Percentiles rank a stretch among this genome's conserved stretches.
These are phyloP conservation scores for Tychaedon coryphoeus DNA, from an alignment of 2,113 vertebrate species.

Conservation along the genomic window DNA sequence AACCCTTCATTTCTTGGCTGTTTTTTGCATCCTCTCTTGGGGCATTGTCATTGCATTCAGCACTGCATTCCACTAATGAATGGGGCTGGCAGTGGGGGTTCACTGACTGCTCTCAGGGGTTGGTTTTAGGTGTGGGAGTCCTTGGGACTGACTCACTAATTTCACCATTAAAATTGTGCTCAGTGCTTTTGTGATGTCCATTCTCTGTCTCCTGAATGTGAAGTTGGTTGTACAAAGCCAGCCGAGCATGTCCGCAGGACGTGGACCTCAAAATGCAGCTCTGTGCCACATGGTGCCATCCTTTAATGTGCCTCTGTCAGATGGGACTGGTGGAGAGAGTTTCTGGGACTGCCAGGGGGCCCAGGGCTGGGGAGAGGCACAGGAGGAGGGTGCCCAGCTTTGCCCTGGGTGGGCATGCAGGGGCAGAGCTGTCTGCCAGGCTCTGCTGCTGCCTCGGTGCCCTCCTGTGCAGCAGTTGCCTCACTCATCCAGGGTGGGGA, in stretches of 20 bases:
- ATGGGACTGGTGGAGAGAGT: neutral
- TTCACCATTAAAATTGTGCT: neutral
- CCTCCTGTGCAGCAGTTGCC: neutral
- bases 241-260: neutral
- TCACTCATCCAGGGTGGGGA: neutral
- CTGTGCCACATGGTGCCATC: neutral
- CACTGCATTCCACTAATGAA: neutral
- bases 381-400: accelerated
- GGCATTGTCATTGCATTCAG: neutral
- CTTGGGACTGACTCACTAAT: neutral
- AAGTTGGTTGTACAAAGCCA: neutral
- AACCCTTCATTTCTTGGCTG: neutral
- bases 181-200: neutral
- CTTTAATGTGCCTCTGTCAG: neutral
- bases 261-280: neutral
- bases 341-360: neutral
- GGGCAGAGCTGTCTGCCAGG: neutral
- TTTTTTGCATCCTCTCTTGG: neutral
- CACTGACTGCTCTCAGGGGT: neutral
- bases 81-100: neutral
- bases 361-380: neutral
- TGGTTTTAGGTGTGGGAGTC: neutral
- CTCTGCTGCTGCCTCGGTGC: neutral
- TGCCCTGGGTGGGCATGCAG: accelerated
- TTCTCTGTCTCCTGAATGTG: neutral